Conservation (phyloP, 2,888 invertebrate species). For the Pharmacophagus antenor region DNA sequence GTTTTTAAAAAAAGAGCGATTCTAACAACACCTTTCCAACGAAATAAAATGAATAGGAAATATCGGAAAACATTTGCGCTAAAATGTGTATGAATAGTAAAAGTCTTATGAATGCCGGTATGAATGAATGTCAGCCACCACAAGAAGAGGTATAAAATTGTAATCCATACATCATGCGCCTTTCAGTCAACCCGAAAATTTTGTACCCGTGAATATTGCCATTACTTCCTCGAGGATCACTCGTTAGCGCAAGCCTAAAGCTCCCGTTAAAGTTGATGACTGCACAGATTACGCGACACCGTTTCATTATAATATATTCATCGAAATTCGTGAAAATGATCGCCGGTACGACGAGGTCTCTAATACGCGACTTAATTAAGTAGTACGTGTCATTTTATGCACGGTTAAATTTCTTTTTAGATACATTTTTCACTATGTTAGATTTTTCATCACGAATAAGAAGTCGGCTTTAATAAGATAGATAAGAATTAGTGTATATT, state of each 20-base stretch:
- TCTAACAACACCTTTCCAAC: background rate
- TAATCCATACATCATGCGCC: constrained; percentile 19
- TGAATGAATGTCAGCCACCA: constrained; percentile 15
- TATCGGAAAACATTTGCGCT: background rate
- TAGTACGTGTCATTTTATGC: background rate
- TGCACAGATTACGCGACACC: constrained; percentile 42
- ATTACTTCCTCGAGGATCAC: constrained; percentile 33
- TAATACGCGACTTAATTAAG: background rate
- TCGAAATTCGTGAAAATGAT: constrained; percentile 38
- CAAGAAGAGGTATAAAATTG: constrained; percentile 11
- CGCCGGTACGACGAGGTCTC: background rate
- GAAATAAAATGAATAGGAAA: background rate
- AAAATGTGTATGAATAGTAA: background rate
- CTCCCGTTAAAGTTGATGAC: constrained; percentile 45
- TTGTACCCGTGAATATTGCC: constrained; percentile 25
- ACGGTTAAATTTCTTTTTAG: too few species aligned
- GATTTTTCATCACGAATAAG: too few species aligned
- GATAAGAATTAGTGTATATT: too few species aligned
- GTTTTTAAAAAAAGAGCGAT: too few species aligned
- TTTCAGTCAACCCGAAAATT: constrained; percentile 30
- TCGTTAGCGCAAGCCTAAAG: constrained; percentile 35
- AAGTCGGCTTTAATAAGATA: too few species aligned
- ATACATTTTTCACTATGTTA: too few species aligned
- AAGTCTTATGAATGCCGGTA: background rate
- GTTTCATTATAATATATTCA: constrained; percentile 45